These are phyloP conservation scores for Coilia nasus DNA, from an alignment of 2,797 vertebrate genomes.

Conservation along the genomic window DNA sequence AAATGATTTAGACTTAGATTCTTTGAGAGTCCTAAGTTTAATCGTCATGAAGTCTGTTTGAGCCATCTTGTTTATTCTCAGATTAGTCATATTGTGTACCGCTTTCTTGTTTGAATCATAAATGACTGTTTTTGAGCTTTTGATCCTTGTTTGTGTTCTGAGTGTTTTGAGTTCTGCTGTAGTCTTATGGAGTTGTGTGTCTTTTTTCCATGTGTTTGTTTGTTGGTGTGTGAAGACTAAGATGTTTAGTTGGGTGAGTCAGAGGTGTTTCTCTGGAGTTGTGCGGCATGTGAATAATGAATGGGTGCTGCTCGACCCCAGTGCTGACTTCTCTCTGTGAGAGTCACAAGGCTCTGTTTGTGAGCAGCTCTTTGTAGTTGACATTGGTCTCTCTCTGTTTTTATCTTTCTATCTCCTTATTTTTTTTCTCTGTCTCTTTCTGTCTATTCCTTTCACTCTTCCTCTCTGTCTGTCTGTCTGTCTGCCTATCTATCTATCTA, in stretches of 20 bases:
- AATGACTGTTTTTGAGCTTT: background rate
- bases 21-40: background rate
- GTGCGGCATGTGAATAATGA: background rate
- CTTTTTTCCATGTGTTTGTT: background rate
- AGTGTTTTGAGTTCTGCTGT: background rate
- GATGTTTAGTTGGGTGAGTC: background rate
- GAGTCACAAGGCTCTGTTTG: slow-evolving; percentile 1
- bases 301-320: background rate
- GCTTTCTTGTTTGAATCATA: background rate
- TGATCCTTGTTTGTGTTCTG: background rate
- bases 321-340: background rate
- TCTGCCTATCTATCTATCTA: no score
- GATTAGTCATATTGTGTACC: background rate
- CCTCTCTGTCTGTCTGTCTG: background rate
- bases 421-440: background rate
- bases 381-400: background rate
- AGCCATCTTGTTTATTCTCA: background rate
- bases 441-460: background rate
- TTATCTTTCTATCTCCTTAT: background rate
- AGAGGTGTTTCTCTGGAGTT: background rate
- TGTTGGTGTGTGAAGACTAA: background rate
- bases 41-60: background rate
- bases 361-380: slow-evolving; percentile 7
- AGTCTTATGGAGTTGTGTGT: background rate
- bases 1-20: background rate